These are phyloP conservation scores for Eilema griseolum DNA, from an alignment of 2,888 invertebrate genomes.

Conservation along the genomic window DNA sequence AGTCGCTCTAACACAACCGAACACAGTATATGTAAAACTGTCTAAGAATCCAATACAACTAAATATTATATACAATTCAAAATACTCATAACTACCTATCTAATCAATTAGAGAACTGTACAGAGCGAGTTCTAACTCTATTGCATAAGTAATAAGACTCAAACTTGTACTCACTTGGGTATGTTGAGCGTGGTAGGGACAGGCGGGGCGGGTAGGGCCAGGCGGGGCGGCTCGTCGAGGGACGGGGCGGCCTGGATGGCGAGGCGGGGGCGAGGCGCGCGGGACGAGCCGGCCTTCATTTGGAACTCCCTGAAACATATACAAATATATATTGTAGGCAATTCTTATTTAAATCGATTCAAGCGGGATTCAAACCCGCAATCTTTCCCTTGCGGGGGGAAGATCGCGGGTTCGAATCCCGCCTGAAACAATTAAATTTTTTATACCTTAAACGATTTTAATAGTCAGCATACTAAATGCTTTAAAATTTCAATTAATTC, in stretches of 20 bases:
- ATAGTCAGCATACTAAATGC: no score
- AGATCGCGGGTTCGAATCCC: no score
- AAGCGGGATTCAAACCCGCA: no score
- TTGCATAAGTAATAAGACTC: not conserved
- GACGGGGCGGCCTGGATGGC: constrained; percentile 47
- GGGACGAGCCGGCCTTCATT: constrained; percentile 52
- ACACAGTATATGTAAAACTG: no score
- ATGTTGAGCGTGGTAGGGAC: constrained; percentile 50
- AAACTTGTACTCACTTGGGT: constrained; percentile 45
- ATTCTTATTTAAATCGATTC: no score
- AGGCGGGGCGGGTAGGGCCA: constrained; percentile 59
- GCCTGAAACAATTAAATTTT: no score
- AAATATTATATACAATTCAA: not conserved
- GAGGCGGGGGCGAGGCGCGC: constrained; percentile 18
- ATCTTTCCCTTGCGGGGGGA: no score
- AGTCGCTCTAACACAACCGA: no score
- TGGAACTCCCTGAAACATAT: constrained; percentile 74
- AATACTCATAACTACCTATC: not conserved
- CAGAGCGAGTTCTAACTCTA: not conserved
- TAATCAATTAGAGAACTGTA: not conserved
- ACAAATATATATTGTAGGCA: not conserved
- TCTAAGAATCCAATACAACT: no score
- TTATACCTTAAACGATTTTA: no score
- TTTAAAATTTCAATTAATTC: no score
- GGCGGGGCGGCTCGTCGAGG: constrained; percentile 42